Conservation (phyloP, 2,888 invertebrate species). For the Drosophila basisetae region DNA sequence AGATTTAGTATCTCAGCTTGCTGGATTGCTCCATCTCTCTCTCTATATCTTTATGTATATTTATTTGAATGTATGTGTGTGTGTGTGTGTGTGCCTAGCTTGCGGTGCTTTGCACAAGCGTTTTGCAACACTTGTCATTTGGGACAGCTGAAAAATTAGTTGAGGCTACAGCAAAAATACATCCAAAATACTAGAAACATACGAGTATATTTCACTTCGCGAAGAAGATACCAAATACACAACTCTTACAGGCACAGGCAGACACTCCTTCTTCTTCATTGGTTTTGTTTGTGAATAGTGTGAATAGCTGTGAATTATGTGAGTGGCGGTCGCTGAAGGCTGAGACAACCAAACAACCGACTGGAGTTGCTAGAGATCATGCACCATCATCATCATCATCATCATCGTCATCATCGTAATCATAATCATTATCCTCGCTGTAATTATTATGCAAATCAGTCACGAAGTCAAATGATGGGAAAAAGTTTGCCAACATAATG, state of each 20-base stretch:
- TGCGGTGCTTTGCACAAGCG: conserved; percentile 45
- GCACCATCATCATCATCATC: conserved; percentile 7
- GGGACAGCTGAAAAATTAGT: conserved; percentile 63
- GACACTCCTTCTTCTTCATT: background rate
- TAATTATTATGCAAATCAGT: conserved; percentile 24
- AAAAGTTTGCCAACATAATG: background rate
- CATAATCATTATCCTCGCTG: background rate
- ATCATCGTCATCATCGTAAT: conserved; percentile 6
- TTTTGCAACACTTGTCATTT: conserved; percentile 70
- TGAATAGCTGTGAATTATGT: conserved; percentile 6
- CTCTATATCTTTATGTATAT: conserved; percentile 3
- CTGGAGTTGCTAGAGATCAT: conserved; percentile 11
- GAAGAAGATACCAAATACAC: background rate
- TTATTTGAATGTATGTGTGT: conserved; percentile 2
- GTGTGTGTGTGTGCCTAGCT: conserved; percentile 27
- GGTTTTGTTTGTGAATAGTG: conserved; percentile 7
- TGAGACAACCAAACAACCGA: conserved; percentile 8
- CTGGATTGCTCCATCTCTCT: background rate
- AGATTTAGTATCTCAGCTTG: conserved; percentile 44
- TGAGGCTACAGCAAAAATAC: conserved; percentile 30
- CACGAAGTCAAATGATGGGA: conserved; percentile 24
- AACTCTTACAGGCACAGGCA: background rate
- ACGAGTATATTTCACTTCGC: background rate
- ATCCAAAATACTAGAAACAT: conserved; percentile 32
- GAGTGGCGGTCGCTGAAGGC: conserved; percentile 29